Conservation (phyloP, 2,113 vertebrate species). For the Heterochromis multidens region DNA sequence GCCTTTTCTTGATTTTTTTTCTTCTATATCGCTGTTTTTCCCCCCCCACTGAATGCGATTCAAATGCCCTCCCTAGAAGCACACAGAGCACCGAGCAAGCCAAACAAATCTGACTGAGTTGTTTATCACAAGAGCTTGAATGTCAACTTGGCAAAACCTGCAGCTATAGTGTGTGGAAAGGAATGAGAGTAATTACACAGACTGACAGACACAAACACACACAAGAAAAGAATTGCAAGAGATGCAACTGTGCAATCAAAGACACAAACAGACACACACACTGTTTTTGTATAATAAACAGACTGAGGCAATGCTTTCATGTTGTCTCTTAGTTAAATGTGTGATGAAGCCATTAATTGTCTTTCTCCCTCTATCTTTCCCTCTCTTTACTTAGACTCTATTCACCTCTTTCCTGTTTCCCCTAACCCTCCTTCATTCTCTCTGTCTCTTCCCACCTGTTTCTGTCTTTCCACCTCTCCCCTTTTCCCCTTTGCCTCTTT, state of each 20-base stretch:
- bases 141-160: constrained; percentile 64
- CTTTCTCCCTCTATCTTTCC: constrained; percentile 33
- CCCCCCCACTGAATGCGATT: background rate
- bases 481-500: constrained; percentile 6
- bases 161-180: constrained; percentile 60
- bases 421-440: background rate
- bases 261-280: constrained; percentile 32
- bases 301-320: constrained; percentile 74
- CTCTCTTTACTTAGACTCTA: constrained; percentile 20
- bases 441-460: background rate
- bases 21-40: background rate
- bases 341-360: constrained; percentile 66
- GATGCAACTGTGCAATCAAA: constrained; percentile 54
- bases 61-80: constrained; percentile 60
- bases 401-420: background rate
- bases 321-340: constrained; percentile 58
- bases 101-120: constrained; percentile 58
- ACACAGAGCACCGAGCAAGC: constrained; percentile 1
- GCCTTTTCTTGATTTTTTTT: background rate
- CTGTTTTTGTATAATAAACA: constrained; percentile 55
- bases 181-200: constrained; percentile 62
- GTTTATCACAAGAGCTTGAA: constrained; percentile 56
- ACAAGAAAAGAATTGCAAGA: background rate
- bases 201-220: constrained; percentile 55
- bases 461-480: background rate